These are phyloP conservation scores for Urocolius indicus DNA, from an alignment of 2,113 vertebrate species.

Conservation along the genomic window DNA sequence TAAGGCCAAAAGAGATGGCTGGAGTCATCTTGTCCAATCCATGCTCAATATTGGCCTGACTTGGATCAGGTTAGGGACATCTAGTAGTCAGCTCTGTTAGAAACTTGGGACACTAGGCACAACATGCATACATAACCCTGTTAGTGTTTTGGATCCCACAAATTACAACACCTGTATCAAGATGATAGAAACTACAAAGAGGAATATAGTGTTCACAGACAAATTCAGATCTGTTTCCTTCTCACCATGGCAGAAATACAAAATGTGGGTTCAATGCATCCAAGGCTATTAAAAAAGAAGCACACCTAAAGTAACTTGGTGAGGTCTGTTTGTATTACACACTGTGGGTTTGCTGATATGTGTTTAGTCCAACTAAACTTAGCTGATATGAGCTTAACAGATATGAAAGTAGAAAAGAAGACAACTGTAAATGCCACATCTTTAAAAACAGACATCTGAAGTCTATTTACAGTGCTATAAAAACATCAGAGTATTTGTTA, in stretches of 20 bases:
- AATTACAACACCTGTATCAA: neutral
- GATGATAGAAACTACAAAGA: neutral
- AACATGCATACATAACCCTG: accelerated
- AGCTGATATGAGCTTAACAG: neutral
- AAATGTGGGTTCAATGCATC: neutral
- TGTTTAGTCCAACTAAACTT: neutral
- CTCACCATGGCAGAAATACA: neutral
- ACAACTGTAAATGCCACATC: neutral
- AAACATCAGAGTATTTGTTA: neutral
- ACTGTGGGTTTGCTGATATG: accelerated
- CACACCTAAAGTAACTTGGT: neutral
- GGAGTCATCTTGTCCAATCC: neutral
- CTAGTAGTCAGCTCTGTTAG: neutral
- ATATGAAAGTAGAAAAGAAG: neutral
- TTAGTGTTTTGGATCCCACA: neutral
- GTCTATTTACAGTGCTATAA: neutral
- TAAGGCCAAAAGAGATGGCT: neutral
- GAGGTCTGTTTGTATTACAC: neutral
- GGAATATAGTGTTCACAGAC: neutral
- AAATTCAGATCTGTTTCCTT: neutral
- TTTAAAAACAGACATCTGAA: neutral
- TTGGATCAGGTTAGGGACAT: neutral
- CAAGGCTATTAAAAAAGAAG: neutral
- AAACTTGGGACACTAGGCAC: neutral
- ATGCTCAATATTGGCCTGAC: neutral